Evolutionary conservation across 2,113 vertebrate species (phyloP).

Genomic region (Mystacornis crossleyi): DNA sequence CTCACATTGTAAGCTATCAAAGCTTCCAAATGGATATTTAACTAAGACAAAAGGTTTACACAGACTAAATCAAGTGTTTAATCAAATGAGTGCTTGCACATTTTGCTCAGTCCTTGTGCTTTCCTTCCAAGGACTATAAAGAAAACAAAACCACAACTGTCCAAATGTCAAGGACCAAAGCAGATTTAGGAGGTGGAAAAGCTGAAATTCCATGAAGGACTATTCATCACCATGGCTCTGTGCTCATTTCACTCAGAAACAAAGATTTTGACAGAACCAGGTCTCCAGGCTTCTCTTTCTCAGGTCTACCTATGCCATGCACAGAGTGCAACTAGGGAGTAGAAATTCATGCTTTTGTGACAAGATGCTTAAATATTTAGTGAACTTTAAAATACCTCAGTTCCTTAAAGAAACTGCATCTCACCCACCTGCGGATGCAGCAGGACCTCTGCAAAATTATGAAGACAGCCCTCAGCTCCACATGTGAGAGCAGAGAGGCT

Average conservation of each 20-base stretch:
- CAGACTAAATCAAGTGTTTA: background rate
- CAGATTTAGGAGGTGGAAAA: background rate
- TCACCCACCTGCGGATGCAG: background rate
- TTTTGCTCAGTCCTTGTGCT: background rate
- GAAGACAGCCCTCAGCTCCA: background rate
- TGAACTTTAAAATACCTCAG: background rate
- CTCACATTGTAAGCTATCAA: background rate
- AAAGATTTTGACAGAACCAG: background rate
- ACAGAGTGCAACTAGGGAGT: background rate
- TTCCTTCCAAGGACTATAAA: background rate
- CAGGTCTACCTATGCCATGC: background rate
- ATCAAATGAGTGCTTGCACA: background rate
- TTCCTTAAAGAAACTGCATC: background rate
- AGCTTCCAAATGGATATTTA: background rate
- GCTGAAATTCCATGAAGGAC: background rate
- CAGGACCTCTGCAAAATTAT: background rate
- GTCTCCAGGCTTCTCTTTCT: background rate
- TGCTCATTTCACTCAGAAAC: background rate
- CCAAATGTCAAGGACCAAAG: background rate
- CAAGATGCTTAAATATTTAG: background rate
- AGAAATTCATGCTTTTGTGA: background rate
- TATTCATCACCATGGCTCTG: background rate
- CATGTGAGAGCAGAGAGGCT: accelerated
- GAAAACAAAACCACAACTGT: background rate
- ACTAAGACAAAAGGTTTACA: background rate